Evolutionary conservation across 1,140 invertebrate species (phyloP).

Genomic region (Callitettix versicolor): DNA sequence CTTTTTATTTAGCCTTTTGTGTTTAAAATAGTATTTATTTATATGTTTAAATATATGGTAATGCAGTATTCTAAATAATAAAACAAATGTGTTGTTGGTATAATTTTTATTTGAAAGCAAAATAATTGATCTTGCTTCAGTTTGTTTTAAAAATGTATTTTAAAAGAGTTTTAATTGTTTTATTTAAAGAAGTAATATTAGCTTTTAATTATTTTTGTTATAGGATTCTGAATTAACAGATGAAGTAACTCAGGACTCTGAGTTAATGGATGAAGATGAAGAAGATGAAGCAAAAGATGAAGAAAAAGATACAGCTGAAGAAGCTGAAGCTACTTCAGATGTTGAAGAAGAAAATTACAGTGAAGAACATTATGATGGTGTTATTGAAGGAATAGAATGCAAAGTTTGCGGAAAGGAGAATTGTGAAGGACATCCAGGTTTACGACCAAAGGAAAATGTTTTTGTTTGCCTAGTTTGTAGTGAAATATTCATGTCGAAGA

Average conservation of each 20-base stretch:
- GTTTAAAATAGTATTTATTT: too few relatives aligned
- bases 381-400: not conserved
- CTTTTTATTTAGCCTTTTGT: too few relatives aligned
- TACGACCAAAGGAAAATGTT: not conserved
- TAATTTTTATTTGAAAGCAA: too few relatives aligned
- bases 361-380: not conserved
- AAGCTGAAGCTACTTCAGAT: not conserved
- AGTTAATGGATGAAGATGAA: not conserved
- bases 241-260: not conserved
- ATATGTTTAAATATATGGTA: too few relatives aligned
- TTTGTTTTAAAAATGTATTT: too few relatives aligned
- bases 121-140: too few relatives aligned
- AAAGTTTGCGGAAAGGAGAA: conserved; percentile 6
- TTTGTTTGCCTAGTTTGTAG: conserved; percentile 14
- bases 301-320: not conserved
- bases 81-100: too few relatives aligned
- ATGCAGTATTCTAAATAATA: too few relatives aligned
- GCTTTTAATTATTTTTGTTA: not conserved
- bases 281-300: not conserved
- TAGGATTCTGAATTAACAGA: not conserved
- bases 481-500: conserved; percentile 13
- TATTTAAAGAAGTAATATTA: not conserved
- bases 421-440: conserved; percentile 3
- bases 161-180: not conserved
- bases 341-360: not conserved